A percentile compares a stretch with the other conserved stretches of the same genome.
These are phyloP conservation scores for Pteruthius melanotis DNA, from an alignment of 2,113 vertebrate species.

Conservation along the genomic window DNA sequence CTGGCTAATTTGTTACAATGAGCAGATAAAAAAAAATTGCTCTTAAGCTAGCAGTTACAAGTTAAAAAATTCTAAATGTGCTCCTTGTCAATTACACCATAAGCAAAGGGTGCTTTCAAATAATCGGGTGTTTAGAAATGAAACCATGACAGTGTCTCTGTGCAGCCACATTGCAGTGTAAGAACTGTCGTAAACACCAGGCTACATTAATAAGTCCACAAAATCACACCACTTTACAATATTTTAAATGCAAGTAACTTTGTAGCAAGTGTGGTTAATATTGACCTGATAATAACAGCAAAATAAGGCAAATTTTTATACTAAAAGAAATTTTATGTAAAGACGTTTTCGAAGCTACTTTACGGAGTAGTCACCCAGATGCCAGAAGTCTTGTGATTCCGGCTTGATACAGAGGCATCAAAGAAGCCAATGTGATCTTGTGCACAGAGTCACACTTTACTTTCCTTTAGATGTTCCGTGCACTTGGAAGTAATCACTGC, in stretches of 20 bases:
- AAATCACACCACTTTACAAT: not conserved
- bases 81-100: not conserved
- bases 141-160: not conserved
- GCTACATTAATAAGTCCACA: not conserved
- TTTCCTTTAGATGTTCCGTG: not conserved
- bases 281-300: not conserved
- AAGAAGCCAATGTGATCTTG: rapidly evolving
- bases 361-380: not conserved
- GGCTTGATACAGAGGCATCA: not conserved
- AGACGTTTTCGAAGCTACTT: not conserved
- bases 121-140: not conserved
- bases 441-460: not conserved
- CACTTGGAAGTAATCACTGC: not conserved
- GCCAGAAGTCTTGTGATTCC: not conserved
- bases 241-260: not conserved
- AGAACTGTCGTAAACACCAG: not conserved
- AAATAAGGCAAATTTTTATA: not conserved
- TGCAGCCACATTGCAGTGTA: not conserved
- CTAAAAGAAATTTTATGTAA: not conserved
- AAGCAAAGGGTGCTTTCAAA: not conserved
- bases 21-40: not conserved
- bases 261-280: not conserved
- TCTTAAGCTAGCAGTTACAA: not conserved
- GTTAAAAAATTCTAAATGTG: not conserved
- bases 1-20: not conserved